A percentile compares a stretch with the other conserved stretches of the same genome.
Conservation (phyloP, 1,140 invertebrate genomes). For the Drosophila biarmipes region DNA sequence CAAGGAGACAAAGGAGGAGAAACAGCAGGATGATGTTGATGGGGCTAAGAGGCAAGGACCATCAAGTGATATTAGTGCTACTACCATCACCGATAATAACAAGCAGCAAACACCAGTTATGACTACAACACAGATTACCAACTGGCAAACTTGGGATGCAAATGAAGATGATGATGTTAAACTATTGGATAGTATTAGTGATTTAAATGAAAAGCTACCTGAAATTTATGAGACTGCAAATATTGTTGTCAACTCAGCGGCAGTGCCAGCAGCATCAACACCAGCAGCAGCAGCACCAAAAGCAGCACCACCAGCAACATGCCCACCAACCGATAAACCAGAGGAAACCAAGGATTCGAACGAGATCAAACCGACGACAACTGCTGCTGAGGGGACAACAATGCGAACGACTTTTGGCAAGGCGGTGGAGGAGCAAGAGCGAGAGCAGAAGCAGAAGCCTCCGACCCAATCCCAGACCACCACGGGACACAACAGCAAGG, state of each 20-base stretch:
- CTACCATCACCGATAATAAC: slow-evolving; percentile 69
- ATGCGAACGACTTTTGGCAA: slow-evolving; percentile 83
- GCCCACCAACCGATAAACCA: slow-evolving; percentile 73
- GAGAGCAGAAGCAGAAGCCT: slow-evolving; percentile 13
- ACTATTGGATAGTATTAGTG: slow-evolving; percentile 85
- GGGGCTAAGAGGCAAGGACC: slow-evolving; percentile 61
- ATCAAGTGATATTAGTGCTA: slow-evolving; percentile 84
- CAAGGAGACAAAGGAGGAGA: slow-evolving; percentile 15
- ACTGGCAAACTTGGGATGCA: slow-evolving; percentile 63
- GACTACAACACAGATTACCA: slow-evolving; percentile 61
- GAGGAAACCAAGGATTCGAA: slow-evolving; percentile 55
- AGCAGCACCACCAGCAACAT: slow-evolving; percentile 40
- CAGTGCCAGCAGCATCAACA: slow-evolving; percentile 53
- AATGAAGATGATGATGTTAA: slow-evolving; percentile 70
- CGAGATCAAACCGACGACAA: slow-evolving; percentile 35
- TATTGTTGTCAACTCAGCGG: slow-evolving; percentile 82
- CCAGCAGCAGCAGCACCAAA: slow-evolving; percentile 26
- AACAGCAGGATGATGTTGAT: slow-evolving; percentile 71
- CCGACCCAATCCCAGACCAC: slow-evolving; percentile 5
- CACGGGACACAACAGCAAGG: slow-evolving; percentile 36
- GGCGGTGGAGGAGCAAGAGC: slow-evolving; percentile 35
- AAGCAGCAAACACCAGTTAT: slow-evolving; percentile 64
- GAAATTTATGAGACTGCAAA: slow-evolving; percentile 84
- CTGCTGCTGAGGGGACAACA: slow-evolving; percentile 73
- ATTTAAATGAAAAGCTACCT: slow-evolving; percentile 85